These are phyloP conservation scores for Subanguina moxae DNA, from an alignment of 1,140 invertebrate species.

Conservation along the genomic window DNA sequence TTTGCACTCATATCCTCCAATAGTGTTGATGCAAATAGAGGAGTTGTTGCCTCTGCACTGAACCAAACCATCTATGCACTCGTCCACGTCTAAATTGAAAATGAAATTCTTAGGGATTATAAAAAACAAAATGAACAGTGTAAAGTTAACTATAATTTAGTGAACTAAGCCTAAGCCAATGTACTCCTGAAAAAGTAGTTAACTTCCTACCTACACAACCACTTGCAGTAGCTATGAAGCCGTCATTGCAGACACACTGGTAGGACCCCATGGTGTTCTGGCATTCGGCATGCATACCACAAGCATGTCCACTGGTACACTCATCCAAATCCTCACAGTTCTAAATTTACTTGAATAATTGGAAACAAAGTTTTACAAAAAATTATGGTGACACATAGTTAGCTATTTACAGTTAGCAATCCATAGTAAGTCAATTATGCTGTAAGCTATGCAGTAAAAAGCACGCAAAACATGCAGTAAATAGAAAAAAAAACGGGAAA, in stretches of 20 bases:
- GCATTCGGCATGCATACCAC: conserved; percentile 37
- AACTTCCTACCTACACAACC: conserved; percentile 29
- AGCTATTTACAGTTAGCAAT: too few species aligned
- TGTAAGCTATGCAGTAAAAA: too few species aligned
- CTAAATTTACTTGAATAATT: too few species aligned
- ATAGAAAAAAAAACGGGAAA: too few species aligned
- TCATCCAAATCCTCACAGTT: conserved; percentile 37
- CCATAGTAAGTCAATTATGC: neutral
- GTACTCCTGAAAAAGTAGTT: too few species aligned
- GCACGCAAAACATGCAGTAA: too few species aligned
- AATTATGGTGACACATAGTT: neutral
- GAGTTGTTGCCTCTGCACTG: conserved; percentile 32
- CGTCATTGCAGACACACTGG: conserved; percentile 40
- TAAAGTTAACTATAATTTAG: too few species aligned
- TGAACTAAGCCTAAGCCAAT: too few species aligned
- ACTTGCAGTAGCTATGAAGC: conserved; percentile 31
- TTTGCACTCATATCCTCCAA: conserved; percentile 39
- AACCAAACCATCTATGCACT: conserved; percentile 29
- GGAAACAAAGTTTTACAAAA: too few species aligned
- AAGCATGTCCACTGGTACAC: conserved; percentile 24
- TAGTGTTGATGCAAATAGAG: conserved; percentile 31
- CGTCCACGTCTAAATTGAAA: conserved; percentile 35
- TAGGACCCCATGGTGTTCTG: conserved; percentile 38
- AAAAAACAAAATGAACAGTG: too few species aligned
- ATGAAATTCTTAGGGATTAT: neutral